These are phyloP conservation scores for Macrophya annulata DNA, from an alignment of 2,888 invertebrate species.

Conservation along the genomic window DNA sequence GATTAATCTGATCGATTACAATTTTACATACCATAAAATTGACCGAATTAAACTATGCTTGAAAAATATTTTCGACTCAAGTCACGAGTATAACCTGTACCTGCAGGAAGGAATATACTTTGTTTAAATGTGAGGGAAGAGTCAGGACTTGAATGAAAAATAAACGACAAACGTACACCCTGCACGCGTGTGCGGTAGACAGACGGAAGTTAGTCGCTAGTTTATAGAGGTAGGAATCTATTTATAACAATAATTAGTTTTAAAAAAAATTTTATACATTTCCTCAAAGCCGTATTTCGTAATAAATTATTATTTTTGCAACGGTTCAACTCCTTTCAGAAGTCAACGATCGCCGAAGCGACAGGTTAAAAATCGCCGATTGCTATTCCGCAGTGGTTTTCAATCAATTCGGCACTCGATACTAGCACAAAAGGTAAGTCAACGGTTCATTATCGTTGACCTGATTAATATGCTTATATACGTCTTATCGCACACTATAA, in stretches of 20 bases:
- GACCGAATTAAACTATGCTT: constrained; percentile 4
- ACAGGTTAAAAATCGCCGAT: not conserved
- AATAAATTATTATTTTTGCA: not conserved
- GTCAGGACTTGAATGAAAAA: constrained; percentile 48
- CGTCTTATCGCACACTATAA: constrained; percentile 7
- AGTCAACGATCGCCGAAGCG: not conserved
- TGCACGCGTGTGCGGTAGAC: not conserved
- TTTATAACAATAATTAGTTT: not conserved
- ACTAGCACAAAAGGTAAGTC: constrained; percentile 33
- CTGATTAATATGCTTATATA: constrained; percentile 23
- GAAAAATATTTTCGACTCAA: constrained; percentile 15
- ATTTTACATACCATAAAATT: not conserved
- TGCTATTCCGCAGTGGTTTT: constrained; percentile 30
- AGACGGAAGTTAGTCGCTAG: constrained; percentile 23
- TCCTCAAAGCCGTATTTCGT: not conserved
- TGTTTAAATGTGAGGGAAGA: constrained; percentile 37
- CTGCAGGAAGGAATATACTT: constrained; percentile 38
- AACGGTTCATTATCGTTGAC: constrained; percentile 50
- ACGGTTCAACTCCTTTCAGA: not conserved
- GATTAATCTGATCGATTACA: constrained; percentile 4
- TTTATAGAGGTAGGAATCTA: not conserved
- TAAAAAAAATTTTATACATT: not conserved
- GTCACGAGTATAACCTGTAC: constrained; percentile 41
- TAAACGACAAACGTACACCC: not conserved
- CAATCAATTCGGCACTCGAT: constrained; percentile 34